Conservation (phyloP, 2,113 vertebrate species). For the Machaerirhynchus nigripectus region DNA sequence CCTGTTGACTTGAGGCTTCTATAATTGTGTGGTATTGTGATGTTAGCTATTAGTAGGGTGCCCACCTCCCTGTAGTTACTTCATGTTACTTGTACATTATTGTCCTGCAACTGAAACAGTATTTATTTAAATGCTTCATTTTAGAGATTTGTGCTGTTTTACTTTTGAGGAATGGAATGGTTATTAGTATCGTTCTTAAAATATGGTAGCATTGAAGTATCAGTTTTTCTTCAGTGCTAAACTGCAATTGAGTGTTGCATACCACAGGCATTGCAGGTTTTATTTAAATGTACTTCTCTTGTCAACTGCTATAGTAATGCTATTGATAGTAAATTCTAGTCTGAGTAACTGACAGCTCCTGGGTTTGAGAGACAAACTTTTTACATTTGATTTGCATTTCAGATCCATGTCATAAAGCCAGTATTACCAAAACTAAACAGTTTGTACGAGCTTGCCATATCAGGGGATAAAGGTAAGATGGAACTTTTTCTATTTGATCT, state of each 20-base stretch:
- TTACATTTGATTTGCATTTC: conserved; percentile 18
- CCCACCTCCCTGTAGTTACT: background rate
- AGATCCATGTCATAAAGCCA: conserved; percentile 94
- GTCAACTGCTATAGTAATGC: background rate
- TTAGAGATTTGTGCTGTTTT: background rate
- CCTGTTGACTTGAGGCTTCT: background rate
- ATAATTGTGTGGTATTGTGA: rapidly evolving
- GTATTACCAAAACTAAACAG: conserved; percentile 88
- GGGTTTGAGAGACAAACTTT: background rate
- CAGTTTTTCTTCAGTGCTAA: background rate
- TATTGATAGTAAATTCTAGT: background rate
- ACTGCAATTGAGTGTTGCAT: rapidly evolving
- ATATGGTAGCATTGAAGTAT: background rate
- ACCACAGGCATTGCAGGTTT: background rate
- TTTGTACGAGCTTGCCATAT: conserved; percentile 81
- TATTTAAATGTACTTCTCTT: background rate
- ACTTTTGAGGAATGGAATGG: background rate
- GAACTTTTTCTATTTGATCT: background rate
- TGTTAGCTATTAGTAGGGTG: background rate
- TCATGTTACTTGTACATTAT: background rate
- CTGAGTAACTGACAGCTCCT: background rate
- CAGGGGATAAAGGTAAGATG: conserved; percentile 74
- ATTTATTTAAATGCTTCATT: background rate
- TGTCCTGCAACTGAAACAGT: background rate
- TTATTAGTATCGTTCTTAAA: background rate